Evolutionary conservation across 2,888 invertebrate species (phyloP).

Genomic region (Sphaerophoria taeniata): DNA sequence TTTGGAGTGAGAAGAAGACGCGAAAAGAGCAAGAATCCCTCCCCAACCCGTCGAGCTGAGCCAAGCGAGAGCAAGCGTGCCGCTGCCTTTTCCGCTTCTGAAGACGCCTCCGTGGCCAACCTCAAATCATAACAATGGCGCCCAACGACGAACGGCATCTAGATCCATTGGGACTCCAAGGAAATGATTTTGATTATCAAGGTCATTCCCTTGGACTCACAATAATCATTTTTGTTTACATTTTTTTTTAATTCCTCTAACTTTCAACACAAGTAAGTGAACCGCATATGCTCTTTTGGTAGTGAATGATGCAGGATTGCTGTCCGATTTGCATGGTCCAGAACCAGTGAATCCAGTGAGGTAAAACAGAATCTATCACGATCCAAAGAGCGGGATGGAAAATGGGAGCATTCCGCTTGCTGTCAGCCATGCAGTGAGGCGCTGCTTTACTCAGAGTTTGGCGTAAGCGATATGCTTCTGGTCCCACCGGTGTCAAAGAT

Average conservation of each 20-base stretch:
- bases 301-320: neutral
- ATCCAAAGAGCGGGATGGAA: neutral
- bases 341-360: neutral
- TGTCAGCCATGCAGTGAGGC: neutral
- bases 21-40: too few relatives aligned
- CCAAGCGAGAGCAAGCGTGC: neutral
- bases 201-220: neutral
- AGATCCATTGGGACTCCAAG: conserved; percentile 3
- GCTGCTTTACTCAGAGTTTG: neutral
- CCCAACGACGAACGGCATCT: neutral
- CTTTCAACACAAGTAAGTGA: neutral
- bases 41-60: too few relatives aligned
- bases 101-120: neutral
- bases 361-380: neutral
- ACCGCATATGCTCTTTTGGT: neutral
- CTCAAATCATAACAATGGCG: neutral
- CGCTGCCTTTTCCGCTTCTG: neutral
- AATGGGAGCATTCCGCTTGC: neutral
- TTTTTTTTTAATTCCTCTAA: neutral
- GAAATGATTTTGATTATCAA: neutral
- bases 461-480: neutral
- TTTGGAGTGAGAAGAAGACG: too few relatives aligned
- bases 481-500: neutral
- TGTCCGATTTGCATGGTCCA: neutral
- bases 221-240: neutral